phyloP scores from a whole-genome alignment of 2,888 invertebrate genomes.

The Anagyrus pseudococci region DNA sequence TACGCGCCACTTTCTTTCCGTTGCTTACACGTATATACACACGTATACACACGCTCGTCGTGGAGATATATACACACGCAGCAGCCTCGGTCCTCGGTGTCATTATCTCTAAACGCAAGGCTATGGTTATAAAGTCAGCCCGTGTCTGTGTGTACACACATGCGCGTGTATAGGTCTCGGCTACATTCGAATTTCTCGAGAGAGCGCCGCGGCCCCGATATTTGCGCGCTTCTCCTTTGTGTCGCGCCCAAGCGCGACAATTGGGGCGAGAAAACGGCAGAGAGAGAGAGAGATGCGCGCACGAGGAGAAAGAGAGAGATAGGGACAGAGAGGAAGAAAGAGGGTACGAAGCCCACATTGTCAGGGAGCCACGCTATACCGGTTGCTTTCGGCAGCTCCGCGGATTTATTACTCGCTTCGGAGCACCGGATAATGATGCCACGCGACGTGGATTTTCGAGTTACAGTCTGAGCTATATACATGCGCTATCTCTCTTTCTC shows the following conservation, averaged over 20 bases:
- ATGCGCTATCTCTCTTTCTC: too few species aligned
- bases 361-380: too few species aligned
- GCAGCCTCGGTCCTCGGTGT: background rate
- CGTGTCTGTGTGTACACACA: too few species aligned
- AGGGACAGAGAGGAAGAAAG: background rate
- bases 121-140: too few species aligned
- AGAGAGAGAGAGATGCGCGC: background rate
- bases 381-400: background rate
- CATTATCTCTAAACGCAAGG: too few species aligned
- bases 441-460: background rate
- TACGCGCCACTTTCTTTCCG: conserved; percentile 49
- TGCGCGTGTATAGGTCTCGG: too few species aligned
- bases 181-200: too few species aligned
- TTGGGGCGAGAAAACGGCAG: conserved; percentile 15
- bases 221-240: background rate
- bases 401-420: background rate
- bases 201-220: background rate
- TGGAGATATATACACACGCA: conserved; percentile 40
- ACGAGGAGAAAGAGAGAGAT: background rate
- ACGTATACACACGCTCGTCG: conserved; percentile 26
- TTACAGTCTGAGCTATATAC: too few species aligned
- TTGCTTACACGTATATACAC: conserved; percentile 45
- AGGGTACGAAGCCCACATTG: too few species aligned
- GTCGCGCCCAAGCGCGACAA: background rate
- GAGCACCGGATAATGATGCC: background rate